Conservation (phyloP, 2,888 invertebrate genomes). For the Spisula subtruncata region DNA sequence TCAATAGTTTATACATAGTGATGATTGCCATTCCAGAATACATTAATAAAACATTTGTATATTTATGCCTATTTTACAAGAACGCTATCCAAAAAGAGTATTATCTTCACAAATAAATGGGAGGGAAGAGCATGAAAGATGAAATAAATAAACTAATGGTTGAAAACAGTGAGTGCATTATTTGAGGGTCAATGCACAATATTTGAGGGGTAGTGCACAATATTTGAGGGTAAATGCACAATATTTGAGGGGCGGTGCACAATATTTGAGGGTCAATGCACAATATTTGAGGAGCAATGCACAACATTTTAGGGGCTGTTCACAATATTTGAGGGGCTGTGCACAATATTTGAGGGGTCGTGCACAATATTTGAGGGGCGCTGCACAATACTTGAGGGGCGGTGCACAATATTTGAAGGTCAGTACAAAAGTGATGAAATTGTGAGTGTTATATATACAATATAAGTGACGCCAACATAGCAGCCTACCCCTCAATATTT, state of each 20-base stretch:
- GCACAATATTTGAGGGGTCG: no score
- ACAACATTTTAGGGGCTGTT: no score
- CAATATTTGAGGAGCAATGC: neutral
- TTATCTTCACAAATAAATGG: neutral
- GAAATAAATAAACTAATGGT: slow-evolving; percentile 13
- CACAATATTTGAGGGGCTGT: neutral
- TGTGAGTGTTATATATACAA: neutral
- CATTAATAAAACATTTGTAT: no score
- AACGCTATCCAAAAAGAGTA: neutral
- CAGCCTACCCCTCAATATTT: neutral
- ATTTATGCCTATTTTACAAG: neutral
- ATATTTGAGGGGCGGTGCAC: neutral
- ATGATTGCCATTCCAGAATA: no score
- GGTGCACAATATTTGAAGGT: no score
- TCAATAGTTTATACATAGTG: no score
- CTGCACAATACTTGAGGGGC: neutral
- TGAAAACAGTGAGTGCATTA: neutral
- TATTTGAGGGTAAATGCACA: no score
- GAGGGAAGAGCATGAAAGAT: neutral
- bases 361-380: neutral
- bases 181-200: no score
- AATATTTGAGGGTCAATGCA: no score
- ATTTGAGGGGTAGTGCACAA: no score
- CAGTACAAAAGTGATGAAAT: no score
- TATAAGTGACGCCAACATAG: neutral